A percentile compares a stretch with the other conserved stretches of the same genome.
These are phyloP conservation scores for Erannis defoliaria DNA, from an alignment of 2,888 invertebrate genomes.

Conservation along the genomic window DNA sequence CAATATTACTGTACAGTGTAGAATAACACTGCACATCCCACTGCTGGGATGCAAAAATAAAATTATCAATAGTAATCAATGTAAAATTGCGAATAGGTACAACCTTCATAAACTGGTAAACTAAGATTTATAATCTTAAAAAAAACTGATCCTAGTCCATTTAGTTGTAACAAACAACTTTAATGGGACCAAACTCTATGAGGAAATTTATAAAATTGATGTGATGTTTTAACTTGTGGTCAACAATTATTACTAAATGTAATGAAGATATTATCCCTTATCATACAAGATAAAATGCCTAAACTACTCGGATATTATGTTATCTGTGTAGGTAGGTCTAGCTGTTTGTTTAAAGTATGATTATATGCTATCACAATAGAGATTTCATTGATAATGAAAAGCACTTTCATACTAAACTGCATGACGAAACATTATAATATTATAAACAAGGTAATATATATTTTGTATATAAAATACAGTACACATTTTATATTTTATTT, in stretches of 20 bases:
- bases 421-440: not conserved
- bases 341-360: conserved; percentile 38
- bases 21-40: too few relatives aligned
- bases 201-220: not conserved
- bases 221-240: not conserved
- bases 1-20: too few relatives aligned
- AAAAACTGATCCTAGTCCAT: too few relatives aligned
- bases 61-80: too few relatives aligned
- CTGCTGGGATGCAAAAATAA: too few relatives aligned
- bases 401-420: conserved; percentile 7
- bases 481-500: too few relatives aligned
- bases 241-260: conserved; percentile 49
- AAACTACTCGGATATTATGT: conserved; percentile 9
- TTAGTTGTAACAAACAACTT: too few relatives aligned
- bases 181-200: too few relatives aligned
- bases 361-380: conserved; percentile 33
- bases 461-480: too few relatives aligned
- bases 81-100: too few relatives aligned
- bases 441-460: not conserved
- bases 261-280: conserved; percentile 43
- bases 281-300: conserved; percentile 18
- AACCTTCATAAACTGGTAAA: too few relatives aligned
- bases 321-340: conserved; percentile 26
- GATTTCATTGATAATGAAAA: conserved; percentile 43
- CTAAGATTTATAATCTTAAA: too few relatives aligned